Conservation (phyloP, 2,797 vertebrate genomes). For the Ispidina lecontei region DNA sequence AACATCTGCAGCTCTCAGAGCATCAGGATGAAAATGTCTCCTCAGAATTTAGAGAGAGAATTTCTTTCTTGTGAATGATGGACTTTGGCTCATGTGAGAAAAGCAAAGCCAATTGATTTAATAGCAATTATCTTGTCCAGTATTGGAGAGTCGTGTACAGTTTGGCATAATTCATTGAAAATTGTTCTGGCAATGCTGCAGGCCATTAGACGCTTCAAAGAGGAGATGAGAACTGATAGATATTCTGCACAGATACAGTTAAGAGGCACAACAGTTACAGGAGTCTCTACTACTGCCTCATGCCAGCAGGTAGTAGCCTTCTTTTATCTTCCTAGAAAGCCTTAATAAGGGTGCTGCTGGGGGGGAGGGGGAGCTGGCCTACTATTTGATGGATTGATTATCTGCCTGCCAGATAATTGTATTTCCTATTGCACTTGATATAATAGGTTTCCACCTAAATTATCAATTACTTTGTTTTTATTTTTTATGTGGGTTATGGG, state of each 20-base stretch:
- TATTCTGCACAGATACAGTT: constrained; percentile 11
- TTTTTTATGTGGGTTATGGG: not conserved
- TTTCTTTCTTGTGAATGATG: constrained; percentile 44
- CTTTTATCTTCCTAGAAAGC: constrained; percentile 57
- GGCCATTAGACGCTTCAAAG: constrained; percentile 21
- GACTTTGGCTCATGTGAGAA: constrained; percentile 30
- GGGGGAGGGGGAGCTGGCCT: not conserved
- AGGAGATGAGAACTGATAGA: constrained; percentile 31
- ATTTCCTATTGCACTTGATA: constrained; percentile 54
- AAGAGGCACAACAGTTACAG: not conserved
- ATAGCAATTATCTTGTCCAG: constrained; percentile 25
- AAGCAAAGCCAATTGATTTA: constrained; percentile 44
- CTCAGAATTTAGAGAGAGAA: not conserved
- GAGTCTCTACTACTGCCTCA: not conserved
- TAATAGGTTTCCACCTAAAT: constrained; percentile 53
- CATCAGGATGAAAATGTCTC: not conserved
- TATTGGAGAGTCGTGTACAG: not conserved
- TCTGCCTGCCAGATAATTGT: constrained; percentile 61
- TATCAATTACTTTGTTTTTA: constrained; percentile 55
- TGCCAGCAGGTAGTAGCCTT: not conserved
- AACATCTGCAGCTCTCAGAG: not conserved
- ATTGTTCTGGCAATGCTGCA: constrained; percentile 17
- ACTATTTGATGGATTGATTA: constrained; percentile 1
- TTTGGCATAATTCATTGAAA: constrained; percentile 46
- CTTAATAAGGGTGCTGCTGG: constrained; percentile 3